Conservation (phyloP, 2,797 vertebrate species). For the Martes flavigula region DNA sequence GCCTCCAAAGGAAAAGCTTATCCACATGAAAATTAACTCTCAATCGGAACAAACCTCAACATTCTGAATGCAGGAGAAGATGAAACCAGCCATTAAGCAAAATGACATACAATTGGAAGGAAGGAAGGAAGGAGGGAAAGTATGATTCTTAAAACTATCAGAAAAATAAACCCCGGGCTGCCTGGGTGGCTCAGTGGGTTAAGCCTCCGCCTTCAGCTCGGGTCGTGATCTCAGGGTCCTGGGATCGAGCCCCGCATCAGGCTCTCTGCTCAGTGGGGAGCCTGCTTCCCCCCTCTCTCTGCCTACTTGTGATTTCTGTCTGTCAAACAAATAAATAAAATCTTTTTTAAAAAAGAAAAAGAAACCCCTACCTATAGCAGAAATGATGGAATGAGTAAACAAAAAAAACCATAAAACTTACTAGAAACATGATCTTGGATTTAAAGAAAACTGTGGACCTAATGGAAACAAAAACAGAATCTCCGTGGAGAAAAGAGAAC, state of each 20-base stretch:
- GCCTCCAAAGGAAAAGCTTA: neutral
- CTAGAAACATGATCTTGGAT: neutral
- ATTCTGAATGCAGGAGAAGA: neutral
- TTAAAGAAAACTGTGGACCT: neutral
- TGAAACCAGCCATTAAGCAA: neutral
- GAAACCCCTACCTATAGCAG: neutral
- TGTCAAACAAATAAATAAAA: too few species aligned
- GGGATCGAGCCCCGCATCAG: too few species aligned
- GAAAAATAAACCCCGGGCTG: neutral
- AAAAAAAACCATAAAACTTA: too few species aligned
- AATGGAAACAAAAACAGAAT: neutral
- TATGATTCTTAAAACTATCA: neutral
- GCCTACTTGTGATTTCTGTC: too few species aligned
- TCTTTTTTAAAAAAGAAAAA: neutral
- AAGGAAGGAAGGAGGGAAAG: too few species aligned
- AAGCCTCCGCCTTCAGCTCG: too few species aligned
- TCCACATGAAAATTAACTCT: neutral
- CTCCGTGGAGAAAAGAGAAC: neutral
- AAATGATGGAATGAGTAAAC: neutral
- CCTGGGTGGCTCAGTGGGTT: too few species aligned
- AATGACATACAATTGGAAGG: neutral
- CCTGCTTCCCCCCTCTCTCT: too few species aligned
- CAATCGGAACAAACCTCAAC: neutral
- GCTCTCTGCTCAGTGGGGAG: too few species aligned
- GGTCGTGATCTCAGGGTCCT: too few species aligned